A percentile compares a stretch with the other conserved stretches of the same genome.
phyloP scores from a whole-genome alignment of 2,888 invertebrate species.

The Aphodius sticticus region DNA sequence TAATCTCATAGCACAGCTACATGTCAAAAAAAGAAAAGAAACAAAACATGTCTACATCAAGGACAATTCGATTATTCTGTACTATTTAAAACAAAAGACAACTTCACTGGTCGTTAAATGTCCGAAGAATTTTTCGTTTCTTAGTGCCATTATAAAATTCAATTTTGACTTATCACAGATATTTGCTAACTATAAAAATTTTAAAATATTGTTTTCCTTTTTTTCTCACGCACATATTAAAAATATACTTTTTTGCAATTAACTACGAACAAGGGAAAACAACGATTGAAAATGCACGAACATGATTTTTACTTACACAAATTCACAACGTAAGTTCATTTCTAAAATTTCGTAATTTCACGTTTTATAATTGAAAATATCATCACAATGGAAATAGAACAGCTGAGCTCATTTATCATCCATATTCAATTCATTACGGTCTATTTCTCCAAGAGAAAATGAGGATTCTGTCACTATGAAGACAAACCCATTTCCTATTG shows the following conservation, averaged over 20 bases:
- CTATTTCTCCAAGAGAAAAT: neutral
- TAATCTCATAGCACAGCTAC: neutral
- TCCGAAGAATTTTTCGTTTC: conserved; percentile 19
- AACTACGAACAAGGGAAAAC: neutral
- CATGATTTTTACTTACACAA: neutral
- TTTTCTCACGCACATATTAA: neutral
- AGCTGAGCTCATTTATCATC: neutral
- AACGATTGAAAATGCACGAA: neutral
- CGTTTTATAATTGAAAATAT: neutral
- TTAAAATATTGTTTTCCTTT: conserved; percentile 1
- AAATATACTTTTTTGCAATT: neutral
- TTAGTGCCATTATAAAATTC: conserved; percentile 25
- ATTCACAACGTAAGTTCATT: neutral
- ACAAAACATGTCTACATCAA: conserved; percentile 22
- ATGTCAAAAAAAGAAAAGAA: neutral
- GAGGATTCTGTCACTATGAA: too few species aligned
- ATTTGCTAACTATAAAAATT: conserved; percentile 21
- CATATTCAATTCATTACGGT: neutral
- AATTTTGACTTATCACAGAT: conserved; percentile 26
- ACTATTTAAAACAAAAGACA: conserved; percentile 13
- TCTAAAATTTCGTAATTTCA: neutral
- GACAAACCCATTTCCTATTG: neutral
- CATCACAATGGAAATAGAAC: neutral
- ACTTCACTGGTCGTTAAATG: neutral
- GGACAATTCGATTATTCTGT: conserved; percentile 28